These are phyloP conservation scores for Dioctria linearis DNA, from an alignment of 2,888 invertebrate species.

Conservation along the genomic window DNA sequence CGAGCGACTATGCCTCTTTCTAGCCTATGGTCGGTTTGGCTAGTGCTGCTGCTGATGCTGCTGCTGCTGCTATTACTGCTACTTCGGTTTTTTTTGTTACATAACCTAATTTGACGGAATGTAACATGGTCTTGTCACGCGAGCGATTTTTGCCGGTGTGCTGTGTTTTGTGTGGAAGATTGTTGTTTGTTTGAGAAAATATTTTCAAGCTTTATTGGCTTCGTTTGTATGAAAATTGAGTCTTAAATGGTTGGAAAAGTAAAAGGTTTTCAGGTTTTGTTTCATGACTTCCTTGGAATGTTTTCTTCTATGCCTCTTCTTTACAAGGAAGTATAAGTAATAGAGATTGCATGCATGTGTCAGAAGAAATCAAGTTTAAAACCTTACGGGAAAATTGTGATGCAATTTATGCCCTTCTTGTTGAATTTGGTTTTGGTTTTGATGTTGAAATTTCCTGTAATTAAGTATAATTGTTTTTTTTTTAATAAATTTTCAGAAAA, in stretches of 20 bases:
- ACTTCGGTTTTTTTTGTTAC: conserved; percentile 31
- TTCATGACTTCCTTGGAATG: conserved; percentile 27
- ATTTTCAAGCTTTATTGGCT: conserved; percentile 32
- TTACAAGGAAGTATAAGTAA: conserved; percentile 22
- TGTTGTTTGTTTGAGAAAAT: not conserved
- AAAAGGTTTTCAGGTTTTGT: conserved; percentile 35
- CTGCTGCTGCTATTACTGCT: not conserved
- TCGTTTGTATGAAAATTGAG: conserved; percentile 34
- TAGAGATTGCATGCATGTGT: conserved; percentile 20
- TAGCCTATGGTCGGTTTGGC: not conserved
- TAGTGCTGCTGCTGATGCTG: too few species aligned
- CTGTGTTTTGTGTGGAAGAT: conserved; percentile 5
- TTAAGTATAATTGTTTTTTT: not conserved
- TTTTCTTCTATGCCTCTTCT: not conserved
- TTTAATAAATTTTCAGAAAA: not conserved
- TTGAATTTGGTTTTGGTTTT: not conserved
- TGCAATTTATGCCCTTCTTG: conserved; percentile 15
- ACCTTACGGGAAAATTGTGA: not conserved
- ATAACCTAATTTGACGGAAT: conserved; percentile 45
- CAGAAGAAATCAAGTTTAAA: conserved; percentile 45
- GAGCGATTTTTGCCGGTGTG: conserved; percentile 28
- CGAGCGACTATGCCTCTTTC: not conserved
- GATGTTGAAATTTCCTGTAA: not conserved
- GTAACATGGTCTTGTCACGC: conserved; percentile 44
- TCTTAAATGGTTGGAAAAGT: conserved; percentile 18